Evolutionary conservation across 2,797 vertebrate species (phyloP).

Genomic region (Leptoclinus maculatus): DNA sequence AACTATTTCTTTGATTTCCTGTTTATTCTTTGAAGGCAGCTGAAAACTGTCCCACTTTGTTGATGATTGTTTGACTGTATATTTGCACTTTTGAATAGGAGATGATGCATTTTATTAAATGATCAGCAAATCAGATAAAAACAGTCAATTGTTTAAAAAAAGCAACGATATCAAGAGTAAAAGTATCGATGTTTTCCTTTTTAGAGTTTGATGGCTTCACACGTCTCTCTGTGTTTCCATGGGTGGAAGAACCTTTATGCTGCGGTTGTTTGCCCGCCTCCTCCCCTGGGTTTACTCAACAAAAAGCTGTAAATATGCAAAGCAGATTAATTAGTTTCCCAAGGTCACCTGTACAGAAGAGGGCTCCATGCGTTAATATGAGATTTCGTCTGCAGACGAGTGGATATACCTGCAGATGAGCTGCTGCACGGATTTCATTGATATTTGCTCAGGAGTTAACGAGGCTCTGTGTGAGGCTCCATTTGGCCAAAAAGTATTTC

Average conservation of each 20-base stretch:
- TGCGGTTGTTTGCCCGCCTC: conserved; percentile 30
- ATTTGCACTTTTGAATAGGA: background rate
- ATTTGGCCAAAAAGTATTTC: conserved; percentile 62
- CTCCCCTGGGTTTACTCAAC: conserved; percentile 44
- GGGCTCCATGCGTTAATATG: conserved; percentile 25
- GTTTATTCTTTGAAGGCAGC: no score
- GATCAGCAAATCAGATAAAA: background rate
- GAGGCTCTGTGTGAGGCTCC: conserved; percentile 51
- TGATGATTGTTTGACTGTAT: no score
- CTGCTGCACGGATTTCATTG: conserved; percentile 40
- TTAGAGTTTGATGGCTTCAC: background rate
- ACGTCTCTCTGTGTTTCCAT: conserved; percentile 18
- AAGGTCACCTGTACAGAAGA: conserved; percentile 63
- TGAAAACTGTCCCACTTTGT: no score
- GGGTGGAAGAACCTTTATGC: conserved; percentile 40
- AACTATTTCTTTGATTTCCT: no score
- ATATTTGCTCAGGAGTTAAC: conserved; percentile 70
- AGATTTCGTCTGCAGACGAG: conserved; percentile 28
- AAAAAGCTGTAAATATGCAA: conserved; percentile 74
- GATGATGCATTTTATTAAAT: background rate
- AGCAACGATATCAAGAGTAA: background rate
- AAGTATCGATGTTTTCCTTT: background rate
- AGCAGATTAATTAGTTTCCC: conserved; percentile 72
- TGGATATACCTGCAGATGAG: conserved; percentile 11
- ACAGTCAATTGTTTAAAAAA: background rate